phyloP scores from a whole-genome alignment of 2,888 invertebrate genomes.

The Eupithecia centaureata region DNA sequence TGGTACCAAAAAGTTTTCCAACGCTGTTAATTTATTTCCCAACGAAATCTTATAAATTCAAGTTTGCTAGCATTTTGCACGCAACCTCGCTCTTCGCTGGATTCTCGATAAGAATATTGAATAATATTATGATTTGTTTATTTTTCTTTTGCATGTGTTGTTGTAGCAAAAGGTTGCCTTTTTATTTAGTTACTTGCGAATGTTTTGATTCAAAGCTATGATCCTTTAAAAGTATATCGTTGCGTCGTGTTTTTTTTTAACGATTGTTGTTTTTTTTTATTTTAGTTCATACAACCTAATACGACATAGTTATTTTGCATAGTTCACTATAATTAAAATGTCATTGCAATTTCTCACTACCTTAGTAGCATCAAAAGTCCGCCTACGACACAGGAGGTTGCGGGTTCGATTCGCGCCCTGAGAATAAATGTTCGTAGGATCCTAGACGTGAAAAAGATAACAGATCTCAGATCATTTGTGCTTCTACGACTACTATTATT shows the following conservation, averaged over 20 bases:
- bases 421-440: too few relatives aligned
- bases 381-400: too few relatives aligned
- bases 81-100: slow-evolving; percentile 77
- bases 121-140: slow-evolving; percentile 57
- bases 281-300: too few relatives aligned
- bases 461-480: too few relatives aligned
- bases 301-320: too few relatives aligned
- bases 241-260: background rate
- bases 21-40: slow-evolving; percentile 81
- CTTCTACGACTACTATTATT: background rate
- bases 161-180: slow-evolving; percentile 14
- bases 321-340: too few relatives aligned
- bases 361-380: too few relatives aligned
- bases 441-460: too few relatives aligned
- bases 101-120: slow-evolving; percentile 77
- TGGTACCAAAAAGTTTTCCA: slow-evolving; percentile 77
- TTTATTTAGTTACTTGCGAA: background rate
- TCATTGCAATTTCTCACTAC: too few relatives aligned
- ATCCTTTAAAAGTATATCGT: background rate
- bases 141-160: slow-evolving; percentile 15
- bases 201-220: background rate
- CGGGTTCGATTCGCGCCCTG: too few relatives aligned
- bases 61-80: slow-evolving; percentile 74
- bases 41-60: slow-evolving; percentile 80
- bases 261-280: too few relatives aligned